Evolutionary conservation across 1,140 invertebrate species (phyloP).

Genomic region (Lasioglossum baleicum): DNA sequence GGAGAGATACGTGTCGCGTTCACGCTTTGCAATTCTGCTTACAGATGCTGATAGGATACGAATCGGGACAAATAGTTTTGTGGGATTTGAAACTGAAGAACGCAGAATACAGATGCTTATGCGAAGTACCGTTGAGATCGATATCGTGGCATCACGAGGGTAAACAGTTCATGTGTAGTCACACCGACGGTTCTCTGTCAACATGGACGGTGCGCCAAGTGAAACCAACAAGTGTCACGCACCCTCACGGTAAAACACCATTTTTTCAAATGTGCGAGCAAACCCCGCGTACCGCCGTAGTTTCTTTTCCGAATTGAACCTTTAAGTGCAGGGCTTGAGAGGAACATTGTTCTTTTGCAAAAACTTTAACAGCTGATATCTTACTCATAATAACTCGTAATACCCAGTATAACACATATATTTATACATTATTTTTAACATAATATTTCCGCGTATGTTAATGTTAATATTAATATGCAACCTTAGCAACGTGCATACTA

Average conservation of each 20-base stretch:
- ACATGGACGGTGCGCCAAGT: slow-evolving; percentile 92
- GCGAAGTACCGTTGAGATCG: slow-evolving; percentile 89
- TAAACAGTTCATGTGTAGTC: slow-evolving; percentile 98
- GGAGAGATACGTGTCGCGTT: background rate
- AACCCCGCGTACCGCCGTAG: too few relatives aligned
- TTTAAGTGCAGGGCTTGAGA: too few relatives aligned
- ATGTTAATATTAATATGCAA: too few relatives aligned
- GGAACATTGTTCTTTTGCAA: too few relatives aligned
- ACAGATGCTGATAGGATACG: slow-evolving; percentile 97
- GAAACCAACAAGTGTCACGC: slow-evolving; percentile 90
- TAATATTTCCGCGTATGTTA: too few relatives aligned
- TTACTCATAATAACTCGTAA: too few relatives aligned
- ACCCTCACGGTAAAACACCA: slow-evolving; percentile 91
- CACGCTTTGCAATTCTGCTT: slow-evolving; percentile 56
- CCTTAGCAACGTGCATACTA: too few relatives aligned
- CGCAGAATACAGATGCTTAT: slow-evolving; percentile 91
- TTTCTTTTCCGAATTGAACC: too few relatives aligned
- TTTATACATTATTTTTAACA: too few relatives aligned
- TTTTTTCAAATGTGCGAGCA: background rate
- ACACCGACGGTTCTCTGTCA: slow-evolving; percentile 95
- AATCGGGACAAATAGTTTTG: slow-evolving; percentile 94
- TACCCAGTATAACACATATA: too few relatives aligned
- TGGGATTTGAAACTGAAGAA: slow-evolving; percentile 95
- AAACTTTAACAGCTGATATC: too few relatives aligned
- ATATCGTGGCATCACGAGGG: slow-evolving; percentile 98